Evolutionary conservation across 2,113 vertebrate genomes (phyloP).

Genomic region (Boulengeromyrus knoepffleri): DNA sequence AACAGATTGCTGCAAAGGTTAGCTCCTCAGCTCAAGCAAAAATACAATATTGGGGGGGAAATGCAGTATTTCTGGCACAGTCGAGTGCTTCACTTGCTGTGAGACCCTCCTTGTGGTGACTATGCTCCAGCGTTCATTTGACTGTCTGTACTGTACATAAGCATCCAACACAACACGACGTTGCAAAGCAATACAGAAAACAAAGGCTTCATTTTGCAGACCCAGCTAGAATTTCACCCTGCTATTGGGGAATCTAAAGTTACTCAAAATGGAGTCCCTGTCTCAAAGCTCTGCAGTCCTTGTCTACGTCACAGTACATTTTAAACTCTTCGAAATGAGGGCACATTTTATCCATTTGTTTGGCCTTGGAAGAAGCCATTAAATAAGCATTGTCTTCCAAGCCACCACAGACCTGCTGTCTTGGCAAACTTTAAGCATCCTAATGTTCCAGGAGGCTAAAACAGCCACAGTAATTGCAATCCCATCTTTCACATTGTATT

Average conservation of each 20-base stretch:
- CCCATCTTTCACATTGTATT: conserved; percentile 10
- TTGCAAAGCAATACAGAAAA: background rate
- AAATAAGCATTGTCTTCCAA: conserved; percentile 17
- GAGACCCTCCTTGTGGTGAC: background rate
- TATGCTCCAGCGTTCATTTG: background rate
- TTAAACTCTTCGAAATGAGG: conserved; percentile 11
- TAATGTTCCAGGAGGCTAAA: conserved; percentile 17
- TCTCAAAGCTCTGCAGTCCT: conserved; percentile 5
- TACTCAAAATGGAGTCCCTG: background rate
- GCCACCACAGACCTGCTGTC: background rate
- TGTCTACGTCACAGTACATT: conserved; percentile 9
- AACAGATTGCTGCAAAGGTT: background rate
- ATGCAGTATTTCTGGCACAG: background rate
- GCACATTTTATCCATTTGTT: background rate
- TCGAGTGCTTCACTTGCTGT: background rate
- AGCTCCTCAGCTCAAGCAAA: background rate
- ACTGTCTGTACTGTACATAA: background rate
- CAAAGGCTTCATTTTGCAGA: background rate
- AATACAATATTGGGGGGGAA: background rate
- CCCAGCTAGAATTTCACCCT: background rate
- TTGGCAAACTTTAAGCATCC: background rate
- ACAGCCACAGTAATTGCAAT: conserved; percentile 18
- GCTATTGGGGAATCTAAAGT: background rate
- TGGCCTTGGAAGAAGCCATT: background rate
- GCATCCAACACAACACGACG: background rate